A percentile compares a stretch with the other conserved stretches of the same genome.
Evolutionary conservation across 2,888 invertebrate genomes (phyloP).

Genomic region (Lacanobia wlatinum): DNA sequence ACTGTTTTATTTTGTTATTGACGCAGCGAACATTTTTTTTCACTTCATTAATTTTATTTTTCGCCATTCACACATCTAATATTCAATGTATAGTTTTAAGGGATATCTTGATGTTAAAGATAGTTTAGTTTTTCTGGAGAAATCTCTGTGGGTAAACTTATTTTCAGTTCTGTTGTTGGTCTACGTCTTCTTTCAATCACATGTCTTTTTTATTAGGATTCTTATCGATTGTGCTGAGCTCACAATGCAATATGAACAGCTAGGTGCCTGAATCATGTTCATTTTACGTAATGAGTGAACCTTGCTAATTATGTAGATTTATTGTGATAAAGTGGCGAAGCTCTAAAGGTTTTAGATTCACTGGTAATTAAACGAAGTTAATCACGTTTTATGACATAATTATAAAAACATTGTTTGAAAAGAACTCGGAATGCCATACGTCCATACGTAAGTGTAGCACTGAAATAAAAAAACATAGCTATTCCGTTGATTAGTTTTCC

Average conservation of each 20-base stretch:
- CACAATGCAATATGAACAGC: background rate
- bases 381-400: slow-evolving; percentile 22
- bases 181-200: background rate
- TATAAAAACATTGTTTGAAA: slow-evolving; percentile 21
- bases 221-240: background rate
- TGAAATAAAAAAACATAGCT: slow-evolving; percentile 54
- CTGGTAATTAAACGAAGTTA: slow-evolving; percentile 24
- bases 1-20: background rate
- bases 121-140: background rate
- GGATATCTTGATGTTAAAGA: no score
- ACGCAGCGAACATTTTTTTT: background rate
- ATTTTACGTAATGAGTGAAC: slow-evolving; percentile 4
- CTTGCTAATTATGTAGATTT: slow-evolving; percentile 50
- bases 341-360: slow-evolving; percentile 27
- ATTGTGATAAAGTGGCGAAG: slow-evolving; percentile 30
- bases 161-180: background rate
- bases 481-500: slow-evolving; percentile 61
- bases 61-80: no score
- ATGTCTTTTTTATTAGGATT: background rate
- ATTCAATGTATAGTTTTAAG: background rate
- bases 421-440: slow-evolving; percentile 12
- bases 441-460: background rate
- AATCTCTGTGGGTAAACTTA: background rate
- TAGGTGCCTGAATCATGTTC: background rate
- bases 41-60: background rate